phyloP scores from a whole-genome alignment of 1,140 invertebrate species.

The Saccostrea glomerata region DNA sequence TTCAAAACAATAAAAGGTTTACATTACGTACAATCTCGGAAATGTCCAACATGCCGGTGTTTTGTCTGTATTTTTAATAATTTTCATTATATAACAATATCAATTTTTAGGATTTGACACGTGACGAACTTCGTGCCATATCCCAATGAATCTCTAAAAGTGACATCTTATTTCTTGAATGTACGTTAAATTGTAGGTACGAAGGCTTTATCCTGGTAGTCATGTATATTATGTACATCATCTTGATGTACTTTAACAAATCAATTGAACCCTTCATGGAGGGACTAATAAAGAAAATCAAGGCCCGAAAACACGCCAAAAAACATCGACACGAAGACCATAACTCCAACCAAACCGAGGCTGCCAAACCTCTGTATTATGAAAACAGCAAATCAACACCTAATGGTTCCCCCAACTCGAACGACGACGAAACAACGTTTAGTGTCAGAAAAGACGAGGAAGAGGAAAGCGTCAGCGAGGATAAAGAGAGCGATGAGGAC shows the following conservation, averaged over 20 bases:
- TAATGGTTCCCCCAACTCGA: not conserved
- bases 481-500: not conserved
- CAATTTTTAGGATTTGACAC: too few relatives aligned
- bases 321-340: conserved; percentile 15
- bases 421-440: conserved; percentile 48
- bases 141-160: too few relatives aligned
- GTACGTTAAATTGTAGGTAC: conserved; percentile 63
- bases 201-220: conserved; percentile 72
- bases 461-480: not conserved
- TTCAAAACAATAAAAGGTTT: too few relatives aligned
- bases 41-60: too few relatives aligned
- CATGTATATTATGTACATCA: conserved; percentile 75
- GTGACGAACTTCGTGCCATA: too few relatives aligned
- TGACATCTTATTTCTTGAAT: not conserved
- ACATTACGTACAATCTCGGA: too few relatives aligned
- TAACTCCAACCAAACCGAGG: not conserved
- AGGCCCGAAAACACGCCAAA: not conserved
- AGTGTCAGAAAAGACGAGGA: not conserved
- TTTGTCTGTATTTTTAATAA: too few relatives aligned
- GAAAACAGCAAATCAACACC: not conserved
- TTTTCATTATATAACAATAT: too few relatives aligned
- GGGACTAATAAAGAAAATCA: conserved; percentile 40
- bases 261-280: conserved; percentile 62
- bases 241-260: conserved; percentile 77
- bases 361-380: conserved; percentile 9